Base-by-base conservation (phyloP, 30 jellyfish, hydroid and myxozoan genomes). In the Haliclystus octoradiatus region DNA sequence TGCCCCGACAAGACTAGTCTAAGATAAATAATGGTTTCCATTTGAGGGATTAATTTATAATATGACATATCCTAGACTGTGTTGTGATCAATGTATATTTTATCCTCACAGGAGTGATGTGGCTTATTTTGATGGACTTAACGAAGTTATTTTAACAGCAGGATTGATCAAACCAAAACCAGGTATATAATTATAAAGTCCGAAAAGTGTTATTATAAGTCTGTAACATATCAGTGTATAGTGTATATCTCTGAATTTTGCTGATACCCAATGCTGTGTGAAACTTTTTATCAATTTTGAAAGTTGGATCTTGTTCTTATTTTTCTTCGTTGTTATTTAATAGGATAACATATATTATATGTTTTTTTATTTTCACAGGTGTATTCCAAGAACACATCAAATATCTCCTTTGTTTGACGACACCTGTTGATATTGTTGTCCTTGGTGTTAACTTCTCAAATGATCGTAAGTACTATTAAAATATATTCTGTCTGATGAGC, bases 61-160 rank as follows among this genome's bases (percentile, higher is more conserved):
- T n/a, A n/a, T n/a, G n/a, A n/a, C n/a, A n/a, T n/a, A n/a, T n/a
- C n/a, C n/a, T n/a, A n/a, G n/a, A n/a, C n/a, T n/a, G n/a, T n/a
- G n/a, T n/a, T n/a, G n/a, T n/a, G n/a, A n/a, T n/a, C n/a, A n/a
- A n/a, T n/a, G n/a, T n/a, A n/a, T n/a, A n/a, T n/a, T n/a, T n/a
- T n/a, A n/a, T n/a, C n/a, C n/a, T n/a, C n/a, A n/a, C 76, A 89
- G 98, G 82, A 73, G 82, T 71, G 98, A 89, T 81, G 95, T 89
- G 24, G 98, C 98, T 26, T 89, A 89, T 34, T 89, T 73, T 80
- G 98, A 89, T 77, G 98, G 95, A 15, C 84, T 89, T 32, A 89
- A 77, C 62, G 98, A 89, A 81, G 95, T 89, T 22, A 89, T 89
- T 62, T 63, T 89, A 26, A 76, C 98, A 9, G 98, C 95, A 19